Base-by-base conservation (phyloP, 2,888 invertebrate species). In the Limnephilus auricula region DNA sequence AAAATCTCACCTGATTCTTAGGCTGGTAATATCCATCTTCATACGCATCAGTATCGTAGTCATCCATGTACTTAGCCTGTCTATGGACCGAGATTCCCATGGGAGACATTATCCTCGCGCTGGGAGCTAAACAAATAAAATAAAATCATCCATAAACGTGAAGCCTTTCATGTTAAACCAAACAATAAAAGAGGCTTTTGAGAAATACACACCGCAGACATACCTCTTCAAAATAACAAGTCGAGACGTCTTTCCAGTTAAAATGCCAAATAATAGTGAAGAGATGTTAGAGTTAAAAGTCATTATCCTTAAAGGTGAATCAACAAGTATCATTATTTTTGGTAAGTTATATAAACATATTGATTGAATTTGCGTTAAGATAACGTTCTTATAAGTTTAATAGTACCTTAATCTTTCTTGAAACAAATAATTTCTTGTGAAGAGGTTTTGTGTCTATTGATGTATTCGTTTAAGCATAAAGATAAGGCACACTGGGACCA, bases 31-130 rank as follows among this genome's bases (percentile, higher is more conserved):
- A 92, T 6, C 92, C 96, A 84, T 96, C 96, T 91, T 96, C 96
- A 93, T 96, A 96, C n/a, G 96, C 96, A 31, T 96, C 96, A 93
- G 97, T 97, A 93, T 96, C 96, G 89, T 95, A 95, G 93, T 97
- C 96, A 92, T 96, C 95, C 86, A 94, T 94, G 45, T 94, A 93
- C n/a, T 94, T 94, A 2, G 94, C 94, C 93, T 97, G 96, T 1
- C 96, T 95, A 92, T 96, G 96, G 10, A 96, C 96, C 0, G 97
- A 96, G 93, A 97, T 97, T 0, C 97, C 97, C 95, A 97, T 95
- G 0, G 97, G 97, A 0, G 97, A 97, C 97, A 97, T 97, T 93
- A 97, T 97, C 89, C 97, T 95, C 0, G 97, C 97, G 79, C 97
- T 96, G 31, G 95, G 95, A 13, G 95, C 96, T 94, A 92, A 30